A percentile compares a stretch with the other conserved stretches of the same genome.
Evolutionary conservation across 1,140 invertebrate genomes (phyloP).

Genomic region (Popillia japonica): DNA sequence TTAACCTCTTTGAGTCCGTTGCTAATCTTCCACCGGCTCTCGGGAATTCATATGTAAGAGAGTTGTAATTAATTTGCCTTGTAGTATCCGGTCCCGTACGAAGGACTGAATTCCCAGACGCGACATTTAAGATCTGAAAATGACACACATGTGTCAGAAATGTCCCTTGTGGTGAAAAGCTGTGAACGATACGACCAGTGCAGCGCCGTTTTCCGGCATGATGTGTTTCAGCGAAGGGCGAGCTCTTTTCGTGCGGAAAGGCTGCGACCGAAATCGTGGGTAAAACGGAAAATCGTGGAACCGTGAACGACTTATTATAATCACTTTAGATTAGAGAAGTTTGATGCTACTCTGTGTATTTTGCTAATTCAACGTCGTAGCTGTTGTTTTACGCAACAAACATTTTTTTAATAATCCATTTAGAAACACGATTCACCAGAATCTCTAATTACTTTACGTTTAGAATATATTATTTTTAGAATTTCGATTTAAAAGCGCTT

Average conservation of each 20-base stretch:
- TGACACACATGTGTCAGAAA: constrained; percentile 24
- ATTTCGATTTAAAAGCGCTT: too few species aligned
- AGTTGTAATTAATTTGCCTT: constrained; percentile 27
- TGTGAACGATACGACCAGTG: background rate
- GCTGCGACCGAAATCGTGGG: background rate
- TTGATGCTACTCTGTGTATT: too few species aligned
- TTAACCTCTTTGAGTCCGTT: constrained; percentile 23
- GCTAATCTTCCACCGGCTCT: constrained; percentile 6
- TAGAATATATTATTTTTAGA: too few species aligned
- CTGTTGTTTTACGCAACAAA: background rate
- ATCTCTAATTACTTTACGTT: too few species aligned
- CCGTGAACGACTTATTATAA: constrained; percentile 1
- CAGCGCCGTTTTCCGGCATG: background rate
- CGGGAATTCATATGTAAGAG: constrained; percentile 30
- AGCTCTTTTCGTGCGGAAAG: background rate
- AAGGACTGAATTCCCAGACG: constrained; percentile 1
- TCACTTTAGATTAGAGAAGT: background rate
- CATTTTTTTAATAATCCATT: background rate
- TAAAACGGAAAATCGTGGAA: background rate
- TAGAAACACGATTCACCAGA: too few species aligned
- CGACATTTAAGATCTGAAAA: constrained; percentile 21
- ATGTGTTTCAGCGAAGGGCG: background rate
- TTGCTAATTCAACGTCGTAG: background rate
- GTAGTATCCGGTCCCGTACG: background rate
- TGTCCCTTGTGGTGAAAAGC: constrained; percentile 4